Evolutionary conservation across 2,113 vertebrate genomes (phyloP), one percentile per base, ranked within the genome.

Genomic region (Triplophysa tibetana): DNA sequence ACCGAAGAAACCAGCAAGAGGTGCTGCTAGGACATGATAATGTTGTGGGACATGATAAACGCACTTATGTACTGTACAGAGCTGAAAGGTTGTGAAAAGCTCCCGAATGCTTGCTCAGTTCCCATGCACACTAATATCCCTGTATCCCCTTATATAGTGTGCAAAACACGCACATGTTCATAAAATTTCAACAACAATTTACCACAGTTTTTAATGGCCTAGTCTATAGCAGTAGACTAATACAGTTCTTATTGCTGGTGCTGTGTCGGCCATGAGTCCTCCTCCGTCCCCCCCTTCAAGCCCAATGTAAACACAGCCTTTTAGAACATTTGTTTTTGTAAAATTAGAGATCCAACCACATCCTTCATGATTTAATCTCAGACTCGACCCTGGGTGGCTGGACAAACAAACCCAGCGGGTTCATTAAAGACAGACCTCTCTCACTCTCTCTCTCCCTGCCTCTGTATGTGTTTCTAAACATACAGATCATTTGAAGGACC

Each of bases 301-400:
- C 64, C 81, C 65, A 79, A 52, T 70, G 81, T 79, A 83, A 83
- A 79, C 77, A 79, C 56, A 75, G 81, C 56, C 77, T 75, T 75
- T 79, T 70, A 82, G 81, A 82, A 70, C 66, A 79, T 79, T 78
- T 82, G 81, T 82, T 82, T 82, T 79, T 75, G 70, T 82, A 82
- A 82, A 82, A 82, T 82, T 82, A 82, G 63, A 82, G 74, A 72
- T 79, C 60, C 76, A 65, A 82, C 81, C 81, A 82, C 81, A 79
- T 82, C 81, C 81, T 79, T 82, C 76, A 17, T 79, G 81, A 82
- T 79, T 75, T 82, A 82, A 82, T 82, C 81, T 83, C 74, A 83
- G 77, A 33, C 72, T 75, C 74, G 70, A 63, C 81, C 78, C 77
- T 83, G 81, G 81, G 81, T 83, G 81, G 77, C 64, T 79, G 45